Percentiles rank a stretch among this genome's conserved stretches.
These are phyloP conservation scores for Rhinichthys osculus DNA, from an alignment of 2,797 vertebrate species.

Conservation along the genomic window DNA sequence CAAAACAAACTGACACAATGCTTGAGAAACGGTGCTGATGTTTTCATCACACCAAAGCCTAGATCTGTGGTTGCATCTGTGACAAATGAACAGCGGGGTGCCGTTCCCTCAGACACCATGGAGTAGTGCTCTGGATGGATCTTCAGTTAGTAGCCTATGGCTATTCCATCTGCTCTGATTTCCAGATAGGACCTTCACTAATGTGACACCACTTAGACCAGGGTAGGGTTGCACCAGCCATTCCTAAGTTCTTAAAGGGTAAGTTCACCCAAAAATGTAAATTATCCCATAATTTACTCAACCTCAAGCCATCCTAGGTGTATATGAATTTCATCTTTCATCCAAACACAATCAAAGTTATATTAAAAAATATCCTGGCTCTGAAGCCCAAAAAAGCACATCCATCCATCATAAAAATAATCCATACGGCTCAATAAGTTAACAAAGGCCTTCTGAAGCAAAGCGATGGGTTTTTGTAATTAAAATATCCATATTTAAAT, in stretches of 20 bases:
- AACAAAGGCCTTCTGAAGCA: too few species aligned
- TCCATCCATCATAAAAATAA: too few species aligned
- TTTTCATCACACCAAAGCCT: slow-evolving; percentile 41
- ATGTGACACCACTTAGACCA: slow-evolving; percentile 25
- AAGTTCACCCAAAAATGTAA: too few species aligned
- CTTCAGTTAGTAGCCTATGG: slow-evolving; percentile 8
- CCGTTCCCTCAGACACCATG: slow-evolving; percentile 49
- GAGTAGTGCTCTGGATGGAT: slow-evolving; percentile 62
- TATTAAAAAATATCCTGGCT: too few species aligned
- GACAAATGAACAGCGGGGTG: slow-evolving; percentile 61
- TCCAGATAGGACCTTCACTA: slow-evolving; percentile 35
- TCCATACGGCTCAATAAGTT: too few species aligned
- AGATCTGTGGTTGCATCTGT: slow-evolving; percentile 49
- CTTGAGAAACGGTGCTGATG: slow-evolving; percentile 14
- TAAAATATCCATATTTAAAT: too few species aligned
- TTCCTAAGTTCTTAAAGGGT: background rate
- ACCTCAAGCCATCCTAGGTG: too few species aligned
- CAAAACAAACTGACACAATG: slow-evolving; percentile 12
- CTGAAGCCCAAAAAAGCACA: too few species aligned
- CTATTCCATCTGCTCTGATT: slow-evolving; percentile 43
- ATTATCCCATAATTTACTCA: too few species aligned
- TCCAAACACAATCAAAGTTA: too few species aligned
- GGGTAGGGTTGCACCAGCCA: slow-evolving; percentile 5
- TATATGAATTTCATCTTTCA: too few species aligned
- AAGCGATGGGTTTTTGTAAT: too few species aligned